Evolutionary conservation across 2,888 invertebrate species (phyloP).

Genomic region (Kuschelorhynchus macadamiae): DNA sequence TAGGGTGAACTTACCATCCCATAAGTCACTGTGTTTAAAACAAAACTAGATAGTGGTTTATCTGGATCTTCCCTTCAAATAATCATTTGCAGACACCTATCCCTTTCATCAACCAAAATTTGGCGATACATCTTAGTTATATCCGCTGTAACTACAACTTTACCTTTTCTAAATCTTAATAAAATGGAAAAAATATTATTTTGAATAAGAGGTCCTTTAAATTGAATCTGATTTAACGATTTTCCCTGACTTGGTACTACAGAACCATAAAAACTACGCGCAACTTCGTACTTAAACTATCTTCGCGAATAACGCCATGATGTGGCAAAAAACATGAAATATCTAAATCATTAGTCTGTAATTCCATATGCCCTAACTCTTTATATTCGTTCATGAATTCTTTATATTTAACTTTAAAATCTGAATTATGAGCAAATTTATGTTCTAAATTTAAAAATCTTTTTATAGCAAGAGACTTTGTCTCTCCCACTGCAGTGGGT

Average conservation of each 20-base stretch:
- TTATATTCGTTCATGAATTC: slow-evolving; percentile 4
- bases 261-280: slow-evolving; percentile 3
- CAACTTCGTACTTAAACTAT: slow-evolving; percentile 5
- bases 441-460: slow-evolving; percentile 1
- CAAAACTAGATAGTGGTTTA: no score
- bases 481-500: background rate
- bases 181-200: slow-evolving; percentile 10
- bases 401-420: slow-evolving; percentile 4
- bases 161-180: background rate
- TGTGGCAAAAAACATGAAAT: slow-evolving; percentile 4
- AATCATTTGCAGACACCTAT: slow-evolving; percentile 9
- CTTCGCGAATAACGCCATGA: slow-evolving; percentile 6
- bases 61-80: no score
- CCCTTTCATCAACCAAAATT: slow-evolving; percentile 4
- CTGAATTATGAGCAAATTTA: slow-evolving; percentile 7
- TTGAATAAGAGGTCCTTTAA: no score
- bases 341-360: background rate
- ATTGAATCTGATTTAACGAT: slow-evolving; percentile 2
- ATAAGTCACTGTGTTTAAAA: slow-evolving; percentile 9
- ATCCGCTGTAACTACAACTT: slow-evolving; percentile 1
- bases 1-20: background rate
- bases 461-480: background rate
- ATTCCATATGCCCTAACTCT: background rate
- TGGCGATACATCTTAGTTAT: slow-evolving; percentile 6
- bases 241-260: background rate